Conservation (phyloP, 2,797 vertebrate genomes). For the Zalophus californianus region DNA sequence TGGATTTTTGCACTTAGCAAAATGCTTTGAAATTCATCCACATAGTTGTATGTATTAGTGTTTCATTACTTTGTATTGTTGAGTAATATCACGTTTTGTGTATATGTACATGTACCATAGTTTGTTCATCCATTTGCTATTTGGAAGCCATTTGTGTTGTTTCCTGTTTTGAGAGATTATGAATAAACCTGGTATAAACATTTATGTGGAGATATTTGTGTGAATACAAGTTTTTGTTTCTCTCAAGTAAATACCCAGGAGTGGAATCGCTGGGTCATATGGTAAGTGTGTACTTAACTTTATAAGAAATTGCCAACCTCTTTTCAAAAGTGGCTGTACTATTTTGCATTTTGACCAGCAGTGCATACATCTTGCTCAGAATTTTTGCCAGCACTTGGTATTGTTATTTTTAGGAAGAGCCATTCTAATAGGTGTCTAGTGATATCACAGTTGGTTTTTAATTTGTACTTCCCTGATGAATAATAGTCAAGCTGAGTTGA, state of each 20-base stretch:
- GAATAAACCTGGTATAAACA: constrained; percentile 44
- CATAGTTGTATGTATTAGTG: not conserved
- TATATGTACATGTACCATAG: not conserved
- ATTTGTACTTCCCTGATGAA: not conserved
- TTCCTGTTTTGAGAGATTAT: constrained; percentile 48
- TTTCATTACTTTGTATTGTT: not conserved
- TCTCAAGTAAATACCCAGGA: not conserved
- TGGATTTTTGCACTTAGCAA: constrained; percentile 46
- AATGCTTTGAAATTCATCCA: constrained; percentile 16
- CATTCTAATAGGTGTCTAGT: not conserved
- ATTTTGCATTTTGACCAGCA: constrained; percentile 21
- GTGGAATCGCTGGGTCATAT: not conserved
- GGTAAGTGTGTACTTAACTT: not conserved
- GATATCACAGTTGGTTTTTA: not conserved
- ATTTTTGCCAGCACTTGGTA: not conserved
- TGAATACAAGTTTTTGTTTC: constrained; percentile 29
- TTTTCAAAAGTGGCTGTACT: constrained; percentile 39
- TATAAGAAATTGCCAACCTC: not conserved
- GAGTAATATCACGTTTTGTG: not conserved
- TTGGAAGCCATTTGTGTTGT: constrained; percentile 5
- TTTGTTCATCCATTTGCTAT: not conserved
- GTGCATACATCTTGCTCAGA: not conserved
- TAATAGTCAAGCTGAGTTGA: not conserved
- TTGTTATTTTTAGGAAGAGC: not conserved
- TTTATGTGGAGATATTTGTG: constrained; percentile 18